A percentile compares a stretch with the other conserved stretches of the same genome.
Evolutionary conservation across 2,113 vertebrate genomes (phyloP).

Genomic region (Chamaetylas fuelleborni): DNA sequence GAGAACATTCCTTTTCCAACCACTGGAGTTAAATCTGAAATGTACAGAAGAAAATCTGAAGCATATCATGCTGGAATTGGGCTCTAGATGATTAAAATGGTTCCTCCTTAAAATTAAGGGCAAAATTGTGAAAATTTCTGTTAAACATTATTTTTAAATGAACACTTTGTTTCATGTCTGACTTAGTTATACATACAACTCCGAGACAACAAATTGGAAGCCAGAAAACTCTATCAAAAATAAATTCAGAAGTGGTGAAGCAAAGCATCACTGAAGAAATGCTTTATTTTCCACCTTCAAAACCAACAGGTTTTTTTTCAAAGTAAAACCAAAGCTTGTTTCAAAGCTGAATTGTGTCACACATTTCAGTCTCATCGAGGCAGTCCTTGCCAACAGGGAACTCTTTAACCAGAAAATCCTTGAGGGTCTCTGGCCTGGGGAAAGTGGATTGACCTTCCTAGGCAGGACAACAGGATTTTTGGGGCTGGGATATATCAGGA

Average conservation of each 20-base stretch:
- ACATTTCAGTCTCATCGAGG: neutral
- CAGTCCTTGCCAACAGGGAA: neutral
- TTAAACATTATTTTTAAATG: neutral
- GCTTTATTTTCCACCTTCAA: neutral
- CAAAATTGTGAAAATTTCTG: neutral
- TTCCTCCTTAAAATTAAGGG: neutral
- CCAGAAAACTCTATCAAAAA: neutral
- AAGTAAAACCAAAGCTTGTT: neutral
- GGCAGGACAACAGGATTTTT: neutral
- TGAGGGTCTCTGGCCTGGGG: neutral
- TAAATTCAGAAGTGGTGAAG: neutral
- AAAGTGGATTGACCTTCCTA: accelerated
- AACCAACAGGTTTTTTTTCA: neutral
- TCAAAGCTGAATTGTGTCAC: neutral
- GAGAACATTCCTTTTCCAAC: neutral
- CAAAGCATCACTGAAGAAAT: neutral
- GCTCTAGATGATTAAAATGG: neutral
- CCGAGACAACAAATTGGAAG: neutral
- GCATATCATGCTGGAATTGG: neutral
- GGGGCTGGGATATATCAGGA: neutral
- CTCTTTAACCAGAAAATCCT: neutral
- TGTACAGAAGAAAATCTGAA: neutral
- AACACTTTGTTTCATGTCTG: neutral
- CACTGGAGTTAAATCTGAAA: neutral
- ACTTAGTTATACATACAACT: neutral